Conservation (phyloP, 2,888 invertebrate genomes). For the Aleiodes leptofemur region DNA sequence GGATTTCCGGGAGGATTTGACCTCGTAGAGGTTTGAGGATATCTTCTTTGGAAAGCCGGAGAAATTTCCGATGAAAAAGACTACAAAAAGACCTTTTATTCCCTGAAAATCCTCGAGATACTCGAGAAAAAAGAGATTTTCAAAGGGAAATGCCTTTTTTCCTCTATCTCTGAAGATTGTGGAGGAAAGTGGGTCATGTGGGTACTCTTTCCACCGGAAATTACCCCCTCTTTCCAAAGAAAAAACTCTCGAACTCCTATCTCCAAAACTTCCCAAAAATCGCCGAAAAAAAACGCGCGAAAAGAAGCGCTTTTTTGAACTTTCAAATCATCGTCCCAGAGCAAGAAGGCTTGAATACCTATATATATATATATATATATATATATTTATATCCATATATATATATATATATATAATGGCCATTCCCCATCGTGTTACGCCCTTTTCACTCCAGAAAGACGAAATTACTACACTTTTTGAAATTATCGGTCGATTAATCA, state of each 20-base stretch:
- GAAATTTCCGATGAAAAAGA: background rate
- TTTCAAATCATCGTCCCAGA: background rate
- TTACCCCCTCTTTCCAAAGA: no score
- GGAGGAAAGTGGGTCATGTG: no score
- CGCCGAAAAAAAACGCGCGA: background rate
- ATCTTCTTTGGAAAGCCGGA: background rate
- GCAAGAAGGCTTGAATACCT: no score
- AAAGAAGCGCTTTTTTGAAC: background rate
- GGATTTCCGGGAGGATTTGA: background rate
- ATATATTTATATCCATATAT: no score
- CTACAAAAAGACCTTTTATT: background rate
- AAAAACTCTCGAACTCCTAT: no score
- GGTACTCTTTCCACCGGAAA: no score
- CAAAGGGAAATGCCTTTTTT: no score
- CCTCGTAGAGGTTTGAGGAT: background rate
- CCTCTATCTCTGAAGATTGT: no score
- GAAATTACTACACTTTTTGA: conserved; percentile 45
- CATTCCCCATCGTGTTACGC: no score
- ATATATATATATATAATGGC: no score
- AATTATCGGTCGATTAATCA: conserved; percentile 54
- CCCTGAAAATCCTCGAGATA: background rate
- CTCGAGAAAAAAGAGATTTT: background rate
- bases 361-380: no score
- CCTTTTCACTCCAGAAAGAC: no score
- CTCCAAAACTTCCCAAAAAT: background rate